phyloP scores from a whole-genome alignment of 2,888 invertebrate genomes.

The Nephrocerus scutellatus region DNA sequence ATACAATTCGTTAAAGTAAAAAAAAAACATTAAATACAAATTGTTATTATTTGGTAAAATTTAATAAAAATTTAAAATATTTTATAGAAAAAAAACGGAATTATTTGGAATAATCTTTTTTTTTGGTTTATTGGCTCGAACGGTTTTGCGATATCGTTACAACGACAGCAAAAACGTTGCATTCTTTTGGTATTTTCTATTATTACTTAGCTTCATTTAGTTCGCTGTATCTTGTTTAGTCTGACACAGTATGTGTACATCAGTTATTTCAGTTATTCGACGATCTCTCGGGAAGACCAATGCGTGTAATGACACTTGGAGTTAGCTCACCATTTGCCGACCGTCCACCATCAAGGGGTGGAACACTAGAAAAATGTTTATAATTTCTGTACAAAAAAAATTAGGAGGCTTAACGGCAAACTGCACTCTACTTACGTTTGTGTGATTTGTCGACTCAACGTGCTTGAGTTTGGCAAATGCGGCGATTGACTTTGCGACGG shows the following conservation, averaged over 20 bases:
- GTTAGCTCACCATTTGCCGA: constrained; percentile 39
- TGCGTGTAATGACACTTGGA: constrained; percentile 53
- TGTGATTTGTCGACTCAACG: constrained; percentile 50
- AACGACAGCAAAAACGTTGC: no score
- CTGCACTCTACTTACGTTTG: constrained; percentile 47
- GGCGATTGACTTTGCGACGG: constrained; percentile 48
- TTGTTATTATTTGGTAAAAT: no score
- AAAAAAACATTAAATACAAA: no score
- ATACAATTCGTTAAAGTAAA: no score
- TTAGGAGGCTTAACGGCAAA: background rate
- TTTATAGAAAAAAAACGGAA: no score
- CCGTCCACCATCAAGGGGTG: constrained; percentile 51
- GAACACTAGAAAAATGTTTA: constrained; percentile 50
- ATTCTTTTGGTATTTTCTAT: background rate
- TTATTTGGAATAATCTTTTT: no score
- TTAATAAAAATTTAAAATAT: no score
- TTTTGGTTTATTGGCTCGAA: no score
- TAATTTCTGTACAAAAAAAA: background rate
- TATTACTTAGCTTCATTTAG: background rate
- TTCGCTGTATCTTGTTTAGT: constrained; percentile 1
- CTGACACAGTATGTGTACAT: background rate
- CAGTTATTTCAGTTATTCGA: constrained; percentile 38
- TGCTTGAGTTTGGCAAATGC: constrained; percentile 50
- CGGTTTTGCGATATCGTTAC: no score
- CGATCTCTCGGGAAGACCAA: constrained; percentile 46